Percentiles rank a stretch among this genome's conserved stretches.
These are phyloP conservation scores for Tachuris rubrigastra DNA, from an alignment of 2,113 vertebrate genomes.

Conservation along the genomic window DNA sequence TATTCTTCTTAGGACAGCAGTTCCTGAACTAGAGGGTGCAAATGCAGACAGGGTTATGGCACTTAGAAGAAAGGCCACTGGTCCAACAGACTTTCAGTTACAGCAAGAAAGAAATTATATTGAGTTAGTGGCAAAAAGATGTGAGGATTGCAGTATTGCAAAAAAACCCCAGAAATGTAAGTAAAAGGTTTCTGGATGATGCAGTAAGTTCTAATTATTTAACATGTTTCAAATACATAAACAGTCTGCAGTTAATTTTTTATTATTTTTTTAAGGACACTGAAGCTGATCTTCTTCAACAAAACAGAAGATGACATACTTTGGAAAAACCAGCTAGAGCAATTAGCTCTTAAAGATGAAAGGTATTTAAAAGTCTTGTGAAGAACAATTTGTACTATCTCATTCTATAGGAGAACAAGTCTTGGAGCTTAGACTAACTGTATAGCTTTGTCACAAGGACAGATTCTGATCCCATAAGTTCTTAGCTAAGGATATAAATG, in stretches of 20 bases:
- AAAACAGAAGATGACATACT: constrained; percentile 89
- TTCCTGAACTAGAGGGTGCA: not conserved
- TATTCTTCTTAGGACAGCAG: not conserved
- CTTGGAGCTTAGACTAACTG: not conserved
- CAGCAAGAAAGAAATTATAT: not conserved
- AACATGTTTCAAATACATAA: not conserved
- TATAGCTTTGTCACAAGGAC: not conserved
- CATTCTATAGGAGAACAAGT: not conserved
- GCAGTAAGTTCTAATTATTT: not conserved
- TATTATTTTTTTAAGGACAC: constrained; percentile 74
- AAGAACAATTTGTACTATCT: not conserved
- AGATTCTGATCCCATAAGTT: not conserved
- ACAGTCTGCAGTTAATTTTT: not conserved
- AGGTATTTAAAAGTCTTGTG: constrained; percentile 74
- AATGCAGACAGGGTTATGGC: not conserved
- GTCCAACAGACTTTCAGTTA: not conserved
- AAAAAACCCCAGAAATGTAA: not conserved
- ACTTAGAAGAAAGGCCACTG: not conserved
- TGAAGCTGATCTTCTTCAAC: constrained; percentile 92
- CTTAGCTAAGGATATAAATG: not conserved
- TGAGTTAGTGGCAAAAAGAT: not conserved
- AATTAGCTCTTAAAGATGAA: constrained; percentile 77
- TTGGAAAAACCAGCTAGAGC: constrained; percentile 85
- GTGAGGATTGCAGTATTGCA: not conserved
- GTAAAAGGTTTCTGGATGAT: not conserved